Percentiles rank a stretch among this genome's conserved stretches.
phyloP scores from a whole-genome alignment of 2,797 vertebrate species.

The Eulemur rubriventer region DNA sequence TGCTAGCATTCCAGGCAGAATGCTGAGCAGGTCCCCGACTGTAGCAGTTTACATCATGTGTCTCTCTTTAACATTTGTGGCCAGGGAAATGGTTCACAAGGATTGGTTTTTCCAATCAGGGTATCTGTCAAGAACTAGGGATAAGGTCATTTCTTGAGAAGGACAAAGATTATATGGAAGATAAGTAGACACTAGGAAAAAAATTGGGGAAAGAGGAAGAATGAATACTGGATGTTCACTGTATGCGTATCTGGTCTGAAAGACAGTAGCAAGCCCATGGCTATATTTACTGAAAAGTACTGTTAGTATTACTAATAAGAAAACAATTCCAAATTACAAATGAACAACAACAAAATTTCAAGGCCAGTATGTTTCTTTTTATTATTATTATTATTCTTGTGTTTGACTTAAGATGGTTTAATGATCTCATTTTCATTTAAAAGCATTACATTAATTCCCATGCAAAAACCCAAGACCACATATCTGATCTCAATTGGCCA shows the following conservation, averaged over 20 bases:
- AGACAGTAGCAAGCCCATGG: not conserved
- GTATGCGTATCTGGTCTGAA: not conserved
- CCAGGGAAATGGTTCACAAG: not conserved
- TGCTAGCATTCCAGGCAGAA: not conserved
- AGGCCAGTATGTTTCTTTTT: conserved; percentile 70
- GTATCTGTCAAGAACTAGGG: not conserved
- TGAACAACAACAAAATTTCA: conserved; percentile 50
- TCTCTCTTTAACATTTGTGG: not conserved
- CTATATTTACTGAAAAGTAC: not conserved
- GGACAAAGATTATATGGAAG: not conserved
- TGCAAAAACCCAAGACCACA: conserved; percentile 76
- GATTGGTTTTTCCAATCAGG: not conserved
- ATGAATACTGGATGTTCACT: not conserved
- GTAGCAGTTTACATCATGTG: not conserved
- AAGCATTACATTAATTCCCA: conserved; percentile 81
- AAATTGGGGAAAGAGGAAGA: not conserved
- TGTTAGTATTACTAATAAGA: not conserved
- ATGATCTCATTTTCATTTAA: conserved; percentile 75
- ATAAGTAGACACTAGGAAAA: not conserved
- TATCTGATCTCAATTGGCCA: conserved; percentile 55
- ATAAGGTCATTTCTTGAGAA: not conserved
- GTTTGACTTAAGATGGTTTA: conserved; percentile 71
- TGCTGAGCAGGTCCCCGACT: not conserved
- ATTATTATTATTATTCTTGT: conserved; percentile 60
- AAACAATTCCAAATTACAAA: not conserved